Base-by-base conservation (phyloP, 30 jellyfish, hydroid and myxozoan species). In the Cassiopea andromeda region DNA sequence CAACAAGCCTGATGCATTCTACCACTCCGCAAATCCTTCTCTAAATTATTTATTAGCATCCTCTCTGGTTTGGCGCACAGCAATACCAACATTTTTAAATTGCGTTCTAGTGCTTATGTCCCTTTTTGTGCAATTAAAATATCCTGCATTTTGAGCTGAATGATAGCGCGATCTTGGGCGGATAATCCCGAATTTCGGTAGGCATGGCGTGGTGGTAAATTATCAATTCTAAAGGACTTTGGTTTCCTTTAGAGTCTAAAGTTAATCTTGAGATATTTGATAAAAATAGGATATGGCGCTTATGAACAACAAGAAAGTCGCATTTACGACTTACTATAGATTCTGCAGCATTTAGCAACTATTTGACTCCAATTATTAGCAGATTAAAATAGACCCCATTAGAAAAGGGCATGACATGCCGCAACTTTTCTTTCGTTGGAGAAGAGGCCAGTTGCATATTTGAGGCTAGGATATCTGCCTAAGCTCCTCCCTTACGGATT, bases 401-500 rank as follows among this genome's bases (percentile, higher is more conserved):
- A 80, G 27, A 38, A 19, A 4, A 8, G 58, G 90, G 90, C 72
- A 64, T 46, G 90, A 46, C 90, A 3, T 66, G 70, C 80, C 78
- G 49, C 78, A 50, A 71, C 78, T 8, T n/a, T 80, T 69, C 9
- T 54, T 59, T 9, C 81, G 44, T 17, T 76, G 87, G 71, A 86
- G 78, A 75, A 64, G 85, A 76, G 84, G 83, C 80, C 76, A 86
- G 84, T 69, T 69, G 75, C 83, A 86, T 86, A 73, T 69, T 86
- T 86, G 93, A 86, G 93, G 93, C 89, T 43, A 86, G 67, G 58
- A 46, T 57, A 75, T 86, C 93, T 61, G 14, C 73, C 83, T 73
- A 75, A 69, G 93, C 93, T 66, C 93, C 93, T 59, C 93, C 93
- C 84, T 73, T 69, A 50, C 61, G 83, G 89, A 70, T 73, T 68